phyloP scores from a whole-genome alignment of 2,888 invertebrate species.

The Flexamia atlantica region DNA sequence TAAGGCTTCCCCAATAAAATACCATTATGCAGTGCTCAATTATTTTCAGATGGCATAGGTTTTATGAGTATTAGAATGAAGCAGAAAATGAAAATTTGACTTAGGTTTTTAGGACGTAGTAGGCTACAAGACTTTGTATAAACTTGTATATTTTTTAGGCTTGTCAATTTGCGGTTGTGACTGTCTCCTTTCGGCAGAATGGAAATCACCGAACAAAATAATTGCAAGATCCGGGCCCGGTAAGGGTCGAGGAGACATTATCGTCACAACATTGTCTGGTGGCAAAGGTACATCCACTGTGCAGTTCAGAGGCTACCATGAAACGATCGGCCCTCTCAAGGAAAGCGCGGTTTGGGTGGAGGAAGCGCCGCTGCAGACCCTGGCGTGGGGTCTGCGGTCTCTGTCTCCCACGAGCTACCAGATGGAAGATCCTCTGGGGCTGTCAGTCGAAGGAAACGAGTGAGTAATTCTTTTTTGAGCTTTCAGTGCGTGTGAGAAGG shows the following conservation, averaged over 20 bases:
- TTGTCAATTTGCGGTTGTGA: conserved; percentile 97
- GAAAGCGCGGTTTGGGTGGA: conserved; percentile 99
- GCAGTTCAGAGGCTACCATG: conserved; percentile 86
- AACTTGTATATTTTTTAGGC: conserved; percentile 77
- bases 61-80: no score
- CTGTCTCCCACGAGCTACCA: conserved; percentile 91
- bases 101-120: no score
- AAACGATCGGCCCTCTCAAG: conserved; percentile 95
- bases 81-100: no score
- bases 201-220: conserved; percentile 98
- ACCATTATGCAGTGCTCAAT: no score
- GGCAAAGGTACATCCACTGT: conserved; percentile 94
- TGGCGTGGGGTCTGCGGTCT: conserved; percentile 91
- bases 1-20: no score
- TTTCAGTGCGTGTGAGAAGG: no score
- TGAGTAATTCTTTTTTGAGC: no score
- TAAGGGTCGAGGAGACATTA: conserved; percentile 94
- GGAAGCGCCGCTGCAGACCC: conserved; percentile 90
- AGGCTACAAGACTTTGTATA: no score
- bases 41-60: no score
- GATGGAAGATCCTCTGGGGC: conserved; percentile 94
- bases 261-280: conserved; percentile 91
- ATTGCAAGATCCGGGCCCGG: conserved; percentile 96
- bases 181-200: conserved; percentile 96
- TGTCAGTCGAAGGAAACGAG: conserved; percentile 95